Evolutionary conservation across 2,797 vertebrate genomes (phyloP).

Genomic region (Cygnus olor): DNA sequence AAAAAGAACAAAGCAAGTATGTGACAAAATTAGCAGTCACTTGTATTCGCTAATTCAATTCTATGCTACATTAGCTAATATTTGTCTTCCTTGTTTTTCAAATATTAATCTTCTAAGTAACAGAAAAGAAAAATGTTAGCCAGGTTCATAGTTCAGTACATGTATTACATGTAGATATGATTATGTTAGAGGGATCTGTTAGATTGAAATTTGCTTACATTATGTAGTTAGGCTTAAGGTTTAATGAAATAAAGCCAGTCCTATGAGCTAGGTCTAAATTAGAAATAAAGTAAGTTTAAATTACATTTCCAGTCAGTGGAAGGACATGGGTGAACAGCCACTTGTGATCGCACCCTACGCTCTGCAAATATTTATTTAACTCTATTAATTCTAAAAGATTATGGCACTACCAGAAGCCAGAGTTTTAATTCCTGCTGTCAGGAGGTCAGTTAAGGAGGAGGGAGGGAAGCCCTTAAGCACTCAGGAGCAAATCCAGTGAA

Average conservation of each 20-base stretch:
- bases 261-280: neutral
- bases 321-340: neutral
- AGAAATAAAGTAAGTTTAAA: constrained; percentile 9
- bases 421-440: neutral
- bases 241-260: constrained; percentile 4
- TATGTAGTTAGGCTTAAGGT: constrained; percentile 15
- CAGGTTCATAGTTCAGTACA: neutral
- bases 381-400: neutral
- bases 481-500: neutral
- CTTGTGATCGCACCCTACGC: neutral
- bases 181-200: neutral
- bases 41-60: neutral
- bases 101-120: neutral
- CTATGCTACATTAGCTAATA: neutral
- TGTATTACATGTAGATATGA: neutral
- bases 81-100: constrained; percentile 1
- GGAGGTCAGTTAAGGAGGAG: neutral
- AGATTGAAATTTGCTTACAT: neutral
- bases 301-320: neutral
- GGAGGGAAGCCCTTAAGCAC: neutral
- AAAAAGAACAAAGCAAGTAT: neutral
- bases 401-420: neutral
- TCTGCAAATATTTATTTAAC: constrained; percentile 29
- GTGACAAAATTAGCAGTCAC: neutral
- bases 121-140: neutral